Conservation (phyloP, 2,888 invertebrate genomes). For the Aleiodes testaceus region DNA sequence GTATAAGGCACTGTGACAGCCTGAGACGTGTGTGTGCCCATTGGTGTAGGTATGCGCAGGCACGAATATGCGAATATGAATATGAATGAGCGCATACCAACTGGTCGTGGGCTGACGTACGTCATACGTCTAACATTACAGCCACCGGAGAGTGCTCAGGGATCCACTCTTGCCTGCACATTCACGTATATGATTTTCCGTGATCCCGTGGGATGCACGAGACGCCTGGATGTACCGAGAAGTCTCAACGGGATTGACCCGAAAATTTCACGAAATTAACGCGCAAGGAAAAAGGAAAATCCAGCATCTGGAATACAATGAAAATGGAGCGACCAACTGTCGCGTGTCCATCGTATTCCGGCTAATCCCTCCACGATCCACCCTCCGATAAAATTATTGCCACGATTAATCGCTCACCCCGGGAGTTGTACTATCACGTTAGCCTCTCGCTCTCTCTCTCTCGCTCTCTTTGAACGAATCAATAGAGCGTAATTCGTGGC, state of each 20-base stretch:
- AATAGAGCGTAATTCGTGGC: constrained; percentile 32
- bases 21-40: not conserved
- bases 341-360: constrained; percentile 15
- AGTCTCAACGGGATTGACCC: constrained; percentile 22
- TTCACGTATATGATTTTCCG: constrained; percentile 40
- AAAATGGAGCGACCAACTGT: constrained; percentile 5
- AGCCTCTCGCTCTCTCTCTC: not conserved
- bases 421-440: constrained; percentile 18
- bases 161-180: constrained; percentile 26
- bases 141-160: constrained; percentile 43
- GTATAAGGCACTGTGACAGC: not conserved
- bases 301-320: not conserved
- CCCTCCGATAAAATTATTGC: constrained; percentile 35
- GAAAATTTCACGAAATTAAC: constrained; percentile 11
- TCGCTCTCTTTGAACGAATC: constrained; percentile 13
- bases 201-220: constrained; percentile 40
- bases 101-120: constrained; percentile 51
- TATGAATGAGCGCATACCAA: constrained; percentile 57
- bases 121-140: constrained; percentile 60
- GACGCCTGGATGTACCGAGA: not conserved
- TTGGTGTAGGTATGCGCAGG: constrained; percentile 11
- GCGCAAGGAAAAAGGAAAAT: no score
- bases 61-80: constrained; percentile 54
- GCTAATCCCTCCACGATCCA: constrained; percentile 23
- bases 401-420: constrained; percentile 26